Conservation (phyloP, 2,113 vertebrate species). For the human (Homo sapiens) region DNA sequence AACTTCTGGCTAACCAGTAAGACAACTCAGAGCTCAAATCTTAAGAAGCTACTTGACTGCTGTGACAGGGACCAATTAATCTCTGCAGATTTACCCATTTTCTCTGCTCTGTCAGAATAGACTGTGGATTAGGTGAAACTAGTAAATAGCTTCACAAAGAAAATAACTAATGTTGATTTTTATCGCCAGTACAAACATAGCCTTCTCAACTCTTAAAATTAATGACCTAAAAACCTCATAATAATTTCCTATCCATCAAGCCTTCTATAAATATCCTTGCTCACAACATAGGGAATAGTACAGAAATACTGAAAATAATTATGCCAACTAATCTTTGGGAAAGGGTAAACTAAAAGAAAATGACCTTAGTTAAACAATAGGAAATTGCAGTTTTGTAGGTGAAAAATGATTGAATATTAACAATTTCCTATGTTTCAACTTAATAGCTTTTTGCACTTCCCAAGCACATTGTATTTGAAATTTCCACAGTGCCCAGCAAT, state of each 20-base stretch:
- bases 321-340: neutral
- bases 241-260: constrained; percentile 24
- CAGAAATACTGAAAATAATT: constrained; percentile 33
- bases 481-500: neutral
- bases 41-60: neutral
- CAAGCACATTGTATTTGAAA: neutral
- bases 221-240: constrained; percentile 45
- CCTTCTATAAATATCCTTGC: constrained; percentile 6
- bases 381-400: neutral
- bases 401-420: constrained; percentile 39
- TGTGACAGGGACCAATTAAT: neutral
- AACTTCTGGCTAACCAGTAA: neutral
- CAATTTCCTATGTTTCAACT: constrained; percentile 20
- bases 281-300: neutral
- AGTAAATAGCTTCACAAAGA: constrained; percentile 44
- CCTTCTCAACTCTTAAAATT: constrained; percentile 46
- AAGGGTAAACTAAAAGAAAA: constrained; percentile 25
- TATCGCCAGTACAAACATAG: neutral
- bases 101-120: neutral
- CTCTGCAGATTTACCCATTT: neutral
- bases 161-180: neutral
- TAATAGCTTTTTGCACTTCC: neutral
- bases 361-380: neutral
- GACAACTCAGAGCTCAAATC: neutral
- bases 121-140: constrained; percentile 40